A percentile compares a stretch with the other conserved stretches of the same genome.
Conservation (phyloP, 1,140 invertebrate genomes). For the Ephestia elutella region DNA sequence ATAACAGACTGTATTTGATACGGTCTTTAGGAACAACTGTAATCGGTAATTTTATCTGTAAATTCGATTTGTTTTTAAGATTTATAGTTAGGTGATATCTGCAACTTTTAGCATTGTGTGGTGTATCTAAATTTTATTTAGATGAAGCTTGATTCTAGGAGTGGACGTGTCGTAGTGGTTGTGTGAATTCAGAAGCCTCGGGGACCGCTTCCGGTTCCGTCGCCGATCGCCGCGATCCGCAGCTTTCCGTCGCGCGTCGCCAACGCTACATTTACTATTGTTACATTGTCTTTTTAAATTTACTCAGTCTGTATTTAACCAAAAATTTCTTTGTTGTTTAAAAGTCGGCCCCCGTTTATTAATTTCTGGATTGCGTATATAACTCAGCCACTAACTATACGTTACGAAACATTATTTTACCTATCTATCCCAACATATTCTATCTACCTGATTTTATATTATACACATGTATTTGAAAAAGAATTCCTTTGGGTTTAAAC, state of each 20-base stretch:
- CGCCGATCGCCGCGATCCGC: slow-evolving; percentile 5
- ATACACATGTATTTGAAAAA: too few relatives aligned
- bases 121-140: slow-evolving; percentile 41
- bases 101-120: slow-evolving; percentile 42
- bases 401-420: too few relatives aligned
- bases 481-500: too few relatives aligned
- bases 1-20: slow-evolving; percentile 51
- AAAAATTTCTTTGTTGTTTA: too few relatives aligned
- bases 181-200: slow-evolving; percentile 58
- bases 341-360: too few relatives aligned
- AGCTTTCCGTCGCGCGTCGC: neutral
- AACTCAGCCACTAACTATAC: too few relatives aligned
- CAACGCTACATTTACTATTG: neutral
- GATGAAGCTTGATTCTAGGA: slow-evolving; percentile 44
- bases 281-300: neutral
- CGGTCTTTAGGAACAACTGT: slow-evolving; percentile 51
- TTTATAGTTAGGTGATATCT: slow-evolving; percentile 60
- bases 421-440: too few relatives aligned
- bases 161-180: slow-evolving; percentile 27
- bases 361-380: too few relatives aligned
- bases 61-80: slow-evolving; percentile 60
- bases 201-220: slow-evolving; percentile 26
- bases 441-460: too few relatives aligned
- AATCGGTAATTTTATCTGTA: slow-evolving; percentile 60
- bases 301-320: too few relatives aligned